These are phyloP conservation scores for Girardinus metallicus DNA, from an alignment of 2,797 vertebrate genomes.

Conservation along the genomic window DNA sequence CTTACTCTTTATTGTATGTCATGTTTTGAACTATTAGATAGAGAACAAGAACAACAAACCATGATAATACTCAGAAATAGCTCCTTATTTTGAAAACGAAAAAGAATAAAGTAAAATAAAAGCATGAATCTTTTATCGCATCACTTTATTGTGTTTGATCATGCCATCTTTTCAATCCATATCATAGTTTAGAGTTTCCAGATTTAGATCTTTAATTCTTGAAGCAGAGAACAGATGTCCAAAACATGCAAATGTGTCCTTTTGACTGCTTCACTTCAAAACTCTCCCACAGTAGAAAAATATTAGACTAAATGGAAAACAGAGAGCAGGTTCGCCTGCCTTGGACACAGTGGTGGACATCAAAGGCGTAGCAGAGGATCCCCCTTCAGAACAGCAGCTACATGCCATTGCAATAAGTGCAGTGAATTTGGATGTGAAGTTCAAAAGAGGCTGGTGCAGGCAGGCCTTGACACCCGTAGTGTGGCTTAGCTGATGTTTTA, in stretches of 20 bases:
- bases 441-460: slow-evolving; percentile 77
- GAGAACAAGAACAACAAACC: background rate
- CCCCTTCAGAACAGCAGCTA: slow-evolving; percentile 77
- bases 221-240: slow-evolving; percentile 52
- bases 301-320: slow-evolving; percentile 72
- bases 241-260: slow-evolving; percentile 65
- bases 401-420: slow-evolving; percentile 81
- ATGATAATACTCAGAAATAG: background rate
- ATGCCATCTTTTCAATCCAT: background rate
- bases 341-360: slow-evolving; percentile 78
- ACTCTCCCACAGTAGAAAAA: slow-evolving; percentile 59
- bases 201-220: background rate
- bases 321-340: slow-evolving; percentile 67
- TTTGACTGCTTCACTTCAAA: slow-evolving; percentile 70
- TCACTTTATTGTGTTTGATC: background rate
- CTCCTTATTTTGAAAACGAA: background rate
- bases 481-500: slow-evolving; percentile 77
- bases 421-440: slow-evolving; percentile 74
- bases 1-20: background rate
- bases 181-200: background rate
- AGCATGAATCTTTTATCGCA: background rate
- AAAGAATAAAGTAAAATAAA: background rate
- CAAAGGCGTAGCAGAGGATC: slow-evolving; percentile 77
- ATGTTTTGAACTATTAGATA: background rate
- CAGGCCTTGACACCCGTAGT: slow-evolving; percentile 69